Percentiles rank a stretch among this genome's conserved stretches.
These are phyloP conservation scores for Lochmaea crataegi DNA, from an alignment of 2,888 invertebrate species.

Conservation along the genomic window DNA sequence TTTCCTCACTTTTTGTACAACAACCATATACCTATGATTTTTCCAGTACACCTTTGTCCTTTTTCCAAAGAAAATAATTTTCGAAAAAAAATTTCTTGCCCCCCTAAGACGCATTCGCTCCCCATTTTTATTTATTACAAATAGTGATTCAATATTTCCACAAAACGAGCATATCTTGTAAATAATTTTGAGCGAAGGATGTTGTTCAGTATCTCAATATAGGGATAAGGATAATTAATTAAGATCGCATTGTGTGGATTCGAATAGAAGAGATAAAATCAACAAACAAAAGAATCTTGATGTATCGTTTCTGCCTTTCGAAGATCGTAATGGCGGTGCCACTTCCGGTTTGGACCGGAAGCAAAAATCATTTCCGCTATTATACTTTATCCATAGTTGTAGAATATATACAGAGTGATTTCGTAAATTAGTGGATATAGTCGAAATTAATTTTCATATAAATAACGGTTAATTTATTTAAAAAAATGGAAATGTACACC, in stretches of 20 bases:
- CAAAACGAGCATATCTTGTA: neutral
- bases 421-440: too few species aligned
- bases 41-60: too few species aligned
- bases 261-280: slow-evolving; percentile 1
- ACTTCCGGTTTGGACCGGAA: slow-evolving; percentile 23
- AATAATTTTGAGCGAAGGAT: neutral
- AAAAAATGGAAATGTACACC: neutral
- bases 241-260: slow-evolving; percentile 12
- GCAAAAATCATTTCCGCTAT: slow-evolving; percentile 31
- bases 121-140: too few species aligned
- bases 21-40: too few species aligned
- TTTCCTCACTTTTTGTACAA: too few species aligned
- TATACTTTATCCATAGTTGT: slow-evolving; percentile 8
- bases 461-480: too few species aligned
- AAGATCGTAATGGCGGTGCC: slow-evolving; percentile 21
- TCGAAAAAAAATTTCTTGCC: too few species aligned
- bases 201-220: neutral
- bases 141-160: neutral
- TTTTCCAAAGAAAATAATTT: too few species aligned
- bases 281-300: slow-evolving; percentile 23
- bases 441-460: too few species aligned
- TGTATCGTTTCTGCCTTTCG: slow-evolving; percentile 13
- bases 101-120: too few species aligned
- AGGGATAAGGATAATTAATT: neutral
- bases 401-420: neutral